Base-by-base conservation (phyloP, 1,140 invertebrate species). In the Pseudachorutes palmiensis region DNA sequence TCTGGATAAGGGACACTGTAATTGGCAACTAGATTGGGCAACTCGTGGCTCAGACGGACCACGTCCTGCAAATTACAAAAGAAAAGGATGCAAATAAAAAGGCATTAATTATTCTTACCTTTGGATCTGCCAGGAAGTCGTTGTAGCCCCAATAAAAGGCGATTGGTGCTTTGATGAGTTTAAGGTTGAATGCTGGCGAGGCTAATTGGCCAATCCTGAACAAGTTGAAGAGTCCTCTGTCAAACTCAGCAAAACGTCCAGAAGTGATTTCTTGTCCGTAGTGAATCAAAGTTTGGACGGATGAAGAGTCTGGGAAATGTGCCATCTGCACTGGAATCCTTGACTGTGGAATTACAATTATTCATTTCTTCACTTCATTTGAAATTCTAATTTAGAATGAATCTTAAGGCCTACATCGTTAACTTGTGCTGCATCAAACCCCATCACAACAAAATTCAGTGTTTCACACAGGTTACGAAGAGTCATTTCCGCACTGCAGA, bases 171-270 rank as follows among this genome's bases (percentile, higher is more conserved):
- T 12, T 55, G 12, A 55, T 26, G 36, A 5, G 36, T 41, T 41
- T 41, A 41, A 19, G 36, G 19, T 41, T 41, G 19, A 41, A 41
- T 9, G 36, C 5, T 19, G 36, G 36, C 5, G 36, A 19, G 5
- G 36, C 19, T 5, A 9, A 9, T 5, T 41, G 5, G 5, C 36
- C 36, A 41, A 9, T 9, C 5, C 5, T 19, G 36, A 41, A 9
- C 19, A 41, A 41, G 19, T 41, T 55, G 14, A 14, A 26, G 12
- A 16, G 12, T 55, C 51, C 51, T 5, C 24, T 14, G 51, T 64
- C 62, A 29, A 14, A 64, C 26, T 51, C 1, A 12, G n/a, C 2
- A 64, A 64, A 64, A 28, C 28, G 9, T 19, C 62, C 48, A 51
- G 41, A 12, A 31, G 48, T 49, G 22, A 28, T 14, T 24, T 9